Evolutionary conservation across 2,888 invertebrate species (phyloP), one percentile per base, ranked within the genome.

Genomic region (Drosophila mercatorum): DNA sequence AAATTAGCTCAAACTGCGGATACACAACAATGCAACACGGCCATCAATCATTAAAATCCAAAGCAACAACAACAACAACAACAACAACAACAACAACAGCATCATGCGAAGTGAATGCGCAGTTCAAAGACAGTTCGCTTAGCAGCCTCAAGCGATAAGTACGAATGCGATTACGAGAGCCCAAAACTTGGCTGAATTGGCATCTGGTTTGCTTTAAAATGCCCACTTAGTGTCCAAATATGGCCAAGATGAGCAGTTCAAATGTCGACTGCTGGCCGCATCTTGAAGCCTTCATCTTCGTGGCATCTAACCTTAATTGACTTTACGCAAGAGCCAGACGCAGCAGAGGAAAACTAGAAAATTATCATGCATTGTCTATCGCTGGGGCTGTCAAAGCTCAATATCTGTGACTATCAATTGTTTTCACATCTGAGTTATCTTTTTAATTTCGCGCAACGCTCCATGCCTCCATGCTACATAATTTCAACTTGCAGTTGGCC

Each of bases 381-480:
- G 75, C 57, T 68, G 69, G 61, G 34, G 90, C 90, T 84, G 90
- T 84, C 84, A 84, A 84, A 89, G 84, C 90, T 88, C 69, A 84
- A 84, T 84, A 84, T 84, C 84, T 84, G 90, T 90, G 84, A 90
- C 84, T 84, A 84, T 84, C 84, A 90, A 84, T 84, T 90, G 84
- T 84, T 90, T 84, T 90, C 90, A 89, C 90, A 84, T 90, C 89
- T 84, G 90, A 84, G 90, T 90, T 90, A 90, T 88, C 90, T 90
- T 90, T 84, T 84, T 84, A 84, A 84, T 84, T 84, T 84, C 90
- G 89, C 85, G 76, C 87, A 75, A 77, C 64, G 76, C 66, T 41
- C 65, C 44, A 53, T 38, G 53, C 53, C 51, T 56, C 68, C 49
- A 76, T 40, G 78, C 80, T 81, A 81, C 82, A 81, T 79, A 81